Base-by-base conservation (phyloP, 2,888 invertebrate species). In the Tenthredo scrophulariae region DNA sequence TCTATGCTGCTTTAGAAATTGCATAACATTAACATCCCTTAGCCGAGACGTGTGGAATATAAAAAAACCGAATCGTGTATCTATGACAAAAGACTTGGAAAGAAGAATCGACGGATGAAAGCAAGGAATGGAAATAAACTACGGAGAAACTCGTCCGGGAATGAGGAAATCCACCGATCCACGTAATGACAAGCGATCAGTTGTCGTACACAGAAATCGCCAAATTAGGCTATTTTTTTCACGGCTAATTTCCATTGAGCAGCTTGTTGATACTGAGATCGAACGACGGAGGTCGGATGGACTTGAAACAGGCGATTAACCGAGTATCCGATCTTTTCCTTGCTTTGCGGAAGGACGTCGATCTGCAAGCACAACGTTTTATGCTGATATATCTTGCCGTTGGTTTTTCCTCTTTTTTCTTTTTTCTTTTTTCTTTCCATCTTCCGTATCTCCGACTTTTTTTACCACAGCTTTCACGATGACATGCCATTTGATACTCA, bases 391-490 rank as follows among this genome's bases (percentile, higher is more conserved):
- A 37, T 37, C 18, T 29, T 74, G 1, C 72, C 72, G 43, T 43
- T 22, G n/a, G 22, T n/a, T 40, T n/a, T 43, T 10, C 43, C 15
- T 40, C 15, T n/a, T 72, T 72, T 72, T 40, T 37, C 5, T n/a
- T 13, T 18, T n/a, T n/a, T 40, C 15, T n/a, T 72, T 72, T 72
- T 40, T 37, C 5, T n/a, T 13, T 18, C 40, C 7, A 1, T 67
- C 15, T 67, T 1, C 1, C 26, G n/a, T n/a, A 37, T 43, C 10
- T 43, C 43, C 37, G 15, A 9, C 37, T 29, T n/a, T 37, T 26
- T 74, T 74, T 67, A 10, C 67, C 67, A 18, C 13, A 67, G 67
- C 67, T 67, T 74, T 43, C 7, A n/a, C 29, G 72, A 43, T n/a
- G 43, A 6, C 22, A 43, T n/a, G 72, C 22, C 9, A 74, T 43